phyloP scores from a whole-genome alignment of 2,797 vertebrate species.

The Pangasius larnaudii region DNA sequence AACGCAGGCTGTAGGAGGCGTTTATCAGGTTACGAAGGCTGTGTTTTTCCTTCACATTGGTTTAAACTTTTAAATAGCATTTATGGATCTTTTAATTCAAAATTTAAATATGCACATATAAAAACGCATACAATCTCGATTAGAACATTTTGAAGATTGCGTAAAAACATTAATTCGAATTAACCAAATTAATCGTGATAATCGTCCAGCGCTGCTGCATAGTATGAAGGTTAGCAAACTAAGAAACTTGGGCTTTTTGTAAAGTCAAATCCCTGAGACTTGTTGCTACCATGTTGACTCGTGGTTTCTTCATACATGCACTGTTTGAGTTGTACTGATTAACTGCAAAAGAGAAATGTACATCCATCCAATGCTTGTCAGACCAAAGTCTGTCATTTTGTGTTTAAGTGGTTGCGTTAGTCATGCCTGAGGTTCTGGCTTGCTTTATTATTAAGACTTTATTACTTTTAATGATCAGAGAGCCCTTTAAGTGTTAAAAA shows the following conservation, averaged over 20 bases:
- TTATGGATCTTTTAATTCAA: no score
- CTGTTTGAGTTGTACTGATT: neutral
- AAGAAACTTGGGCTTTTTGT: neutral
- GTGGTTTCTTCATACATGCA: neutral
- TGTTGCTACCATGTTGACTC: neutral
- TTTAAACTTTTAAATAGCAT: no score
- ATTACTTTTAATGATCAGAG: neutral
- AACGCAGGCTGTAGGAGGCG: no score
- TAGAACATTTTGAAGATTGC: no score
- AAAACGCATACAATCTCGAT: no score
- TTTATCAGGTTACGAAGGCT: no score
- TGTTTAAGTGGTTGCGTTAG: neutral
- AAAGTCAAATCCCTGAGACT: neutral
- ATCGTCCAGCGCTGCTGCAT: neutral
- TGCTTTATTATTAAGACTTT: neutral
- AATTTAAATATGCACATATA: no score
- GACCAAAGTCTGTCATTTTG: neutral
- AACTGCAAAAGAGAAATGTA: neutral
- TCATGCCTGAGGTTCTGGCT: neutral
- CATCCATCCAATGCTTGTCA: neutral
- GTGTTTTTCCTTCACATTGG: no score
- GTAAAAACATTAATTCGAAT: no score
- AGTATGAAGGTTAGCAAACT: neutral
- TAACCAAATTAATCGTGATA: no score
- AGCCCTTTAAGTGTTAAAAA: neutral